Evolutionary conservation across 2,888 invertebrate genomes (phyloP), one percentile per base, ranked within the genome.

Genomic region (Hipparchia sbordonii): DNA sequence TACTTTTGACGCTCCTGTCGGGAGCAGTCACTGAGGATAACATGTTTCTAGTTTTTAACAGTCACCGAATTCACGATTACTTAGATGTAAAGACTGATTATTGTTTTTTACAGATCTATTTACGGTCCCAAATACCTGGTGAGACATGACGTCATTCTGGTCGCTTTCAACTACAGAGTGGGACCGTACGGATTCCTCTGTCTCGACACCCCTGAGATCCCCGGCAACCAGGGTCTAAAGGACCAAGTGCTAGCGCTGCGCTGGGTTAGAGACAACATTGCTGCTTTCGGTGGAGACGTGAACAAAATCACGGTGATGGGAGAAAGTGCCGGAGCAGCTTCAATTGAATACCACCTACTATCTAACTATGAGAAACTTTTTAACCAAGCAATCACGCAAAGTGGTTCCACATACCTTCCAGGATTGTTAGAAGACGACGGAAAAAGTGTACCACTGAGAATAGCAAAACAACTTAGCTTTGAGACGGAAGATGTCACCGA

Each of bases 221-320:
- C 85, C 2, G 86, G 86, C 6, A 86, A 85, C 72, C 84, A 84
- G 76, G 85, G 85, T 5, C 70, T 85, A 2, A 85, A 84, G 72
- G 85, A 85, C 61, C 83, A 83, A 62, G 46, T 77, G 0, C 56
- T 81, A 46, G 85, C 83, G 6, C 61, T 86, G 7, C 76, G 79
- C 63, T 86, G 86, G 86, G 70, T 85, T 2, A 80, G 82, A 52
- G 76, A 80, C 2, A 83, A 86, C 70, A 85, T 85, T 13, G 79
- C 69, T 9, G 60, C 77, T 39, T 85, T 85, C 54, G 82, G 85
- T 2, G 85, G 85, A 0, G 79, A 85, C 48, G 51, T 79, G 0
- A 75, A 78, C 8, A 77, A 79, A 70, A 79, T 86, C 4, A 84
- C 84, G 0, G 51, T 84, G 12, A 80, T 81, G 62, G 85, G 85